Evolutionary conservation across 2,113 vertebrate species (phyloP).

Genomic region (Dicaeum eximium): DNA sequence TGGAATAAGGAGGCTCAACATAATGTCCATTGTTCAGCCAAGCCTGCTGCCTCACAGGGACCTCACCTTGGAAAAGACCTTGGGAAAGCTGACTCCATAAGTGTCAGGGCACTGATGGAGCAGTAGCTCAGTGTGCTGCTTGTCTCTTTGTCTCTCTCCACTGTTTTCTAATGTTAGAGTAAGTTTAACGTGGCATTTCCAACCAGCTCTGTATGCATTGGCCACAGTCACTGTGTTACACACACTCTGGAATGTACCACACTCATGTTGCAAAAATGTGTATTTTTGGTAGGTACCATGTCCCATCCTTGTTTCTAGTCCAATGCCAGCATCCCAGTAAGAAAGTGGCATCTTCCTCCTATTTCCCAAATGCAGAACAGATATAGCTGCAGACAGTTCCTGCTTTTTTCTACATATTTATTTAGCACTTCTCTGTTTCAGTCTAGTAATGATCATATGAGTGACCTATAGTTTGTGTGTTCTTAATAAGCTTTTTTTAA

Average conservation of each 20-base stretch:
- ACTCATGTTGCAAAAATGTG: neutral
- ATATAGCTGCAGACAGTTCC: neutral
- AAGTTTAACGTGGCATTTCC: neutral
- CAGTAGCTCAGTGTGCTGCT: neutral
- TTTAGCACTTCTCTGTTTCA: neutral
- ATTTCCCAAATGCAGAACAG: neutral
- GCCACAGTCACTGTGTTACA: no score
- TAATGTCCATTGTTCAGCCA: neutral
- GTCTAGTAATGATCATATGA: neutral
- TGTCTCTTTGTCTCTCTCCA: neutral
- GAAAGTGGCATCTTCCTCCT: neutral
- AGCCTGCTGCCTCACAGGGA: neutral
- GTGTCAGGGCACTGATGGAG: neutral
- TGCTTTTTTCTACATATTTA: neutral
- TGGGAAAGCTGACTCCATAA: neutral
- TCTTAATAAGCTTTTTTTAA: neutral
- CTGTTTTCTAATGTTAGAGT: neutral
- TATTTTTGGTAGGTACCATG: accelerated
- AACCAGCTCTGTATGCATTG: neutral
- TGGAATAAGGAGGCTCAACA: neutral
- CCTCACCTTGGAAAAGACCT: neutral
- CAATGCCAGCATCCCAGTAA: neutral
- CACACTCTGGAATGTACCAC: neutral
- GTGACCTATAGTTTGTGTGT: neutral
- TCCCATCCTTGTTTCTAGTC: neutral